Evolutionary conservation across 2,797 vertebrate genomes (phyloP).

Genomic region (Eurystomus glaucurus): DNA sequence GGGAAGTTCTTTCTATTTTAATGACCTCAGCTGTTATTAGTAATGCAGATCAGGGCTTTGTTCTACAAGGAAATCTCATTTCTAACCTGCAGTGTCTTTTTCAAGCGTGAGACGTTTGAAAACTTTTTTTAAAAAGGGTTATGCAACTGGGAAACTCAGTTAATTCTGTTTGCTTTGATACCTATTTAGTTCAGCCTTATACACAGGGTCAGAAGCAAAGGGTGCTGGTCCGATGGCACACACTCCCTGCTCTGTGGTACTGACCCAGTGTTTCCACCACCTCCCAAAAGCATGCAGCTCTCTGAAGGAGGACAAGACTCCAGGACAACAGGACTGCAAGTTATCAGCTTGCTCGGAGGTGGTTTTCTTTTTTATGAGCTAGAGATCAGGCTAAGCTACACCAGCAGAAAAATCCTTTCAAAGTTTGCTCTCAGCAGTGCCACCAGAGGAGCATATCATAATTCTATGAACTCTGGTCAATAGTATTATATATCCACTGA

Average conservation of each 20-base stretch:
- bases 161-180: not conserved
- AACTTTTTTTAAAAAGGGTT: not conserved
- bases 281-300: not conserved
- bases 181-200: not conserved
- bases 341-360: not conserved
- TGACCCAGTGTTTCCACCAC: not conserved
- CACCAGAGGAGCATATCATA: not conserved
- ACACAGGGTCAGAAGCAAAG: not conserved
- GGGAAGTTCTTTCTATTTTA: slow-evolving; percentile 28
- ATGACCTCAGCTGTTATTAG: slow-evolving; percentile 15
- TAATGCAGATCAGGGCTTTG: slow-evolving; percentile 55
- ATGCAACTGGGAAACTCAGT: not conserved
- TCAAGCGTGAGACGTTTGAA: not conserved
- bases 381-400: not conserved
- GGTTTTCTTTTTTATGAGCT: not conserved
- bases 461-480: not conserved
- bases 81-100: slow-evolving; percentile 14
- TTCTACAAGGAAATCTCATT: slow-evolving; percentile 23
- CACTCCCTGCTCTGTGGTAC: accelerated
- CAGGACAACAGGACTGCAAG: not conserved
- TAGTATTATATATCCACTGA: not conserved
- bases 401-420: not conserved
- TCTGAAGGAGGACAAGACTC: not conserved
- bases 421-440: not conserved
- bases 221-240: not conserved